Percentiles rank a stretch among this genome's conserved stretches.
These are phyloP conservation scores for Vesta saturnalis DNA, from an alignment of 2,888 invertebrate species.

Conservation along the genomic window DNA sequence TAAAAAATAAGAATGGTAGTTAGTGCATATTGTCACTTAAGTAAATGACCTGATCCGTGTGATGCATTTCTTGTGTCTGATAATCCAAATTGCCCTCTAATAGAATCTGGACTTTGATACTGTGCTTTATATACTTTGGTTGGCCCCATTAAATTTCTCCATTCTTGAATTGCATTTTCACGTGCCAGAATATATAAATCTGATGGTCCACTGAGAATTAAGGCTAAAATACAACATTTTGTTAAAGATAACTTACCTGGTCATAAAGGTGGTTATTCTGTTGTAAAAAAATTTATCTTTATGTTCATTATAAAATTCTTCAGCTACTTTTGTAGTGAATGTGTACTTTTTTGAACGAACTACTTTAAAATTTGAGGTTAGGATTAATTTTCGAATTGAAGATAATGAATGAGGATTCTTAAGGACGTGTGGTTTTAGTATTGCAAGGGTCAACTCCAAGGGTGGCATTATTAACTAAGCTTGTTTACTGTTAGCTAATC, in stretches of 20 bases:
- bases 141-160: conserved; percentile 89
- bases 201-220: conserved; percentile 79
- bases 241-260: conserved; percentile 66
- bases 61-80: conserved; percentile 95
- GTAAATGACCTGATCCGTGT: conserved; percentile 86
- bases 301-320: conserved; percentile 85
- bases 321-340: conserved; percentile 72
- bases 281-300: conserved; percentile 84
- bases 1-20: conserved; percentile 58
- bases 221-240: conserved; percentile 10
- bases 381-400: conserved; percentile 74
- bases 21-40: neutral
- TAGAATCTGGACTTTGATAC: conserved; percentile 78
- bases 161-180: conserved; percentile 78
- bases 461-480: conserved; percentile 1
- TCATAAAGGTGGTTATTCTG: conserved; percentile 83
- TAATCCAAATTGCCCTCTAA: conserved; percentile 86
- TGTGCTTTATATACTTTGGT: conserved; percentile 88
- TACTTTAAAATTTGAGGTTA: conserved; percentile 75
- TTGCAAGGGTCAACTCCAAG: conserved; percentile 81
- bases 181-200: conserved; percentile 82
- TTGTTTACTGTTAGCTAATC: conserved; percentile 7
- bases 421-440: conserved; percentile 87
- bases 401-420: conserved; percentile 78
- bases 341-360: conserved; percentile 73